phyloP scores from a whole-genome alignment of 2,113 vertebrate species.

The Protobothrops flavoviridis region DNA sequence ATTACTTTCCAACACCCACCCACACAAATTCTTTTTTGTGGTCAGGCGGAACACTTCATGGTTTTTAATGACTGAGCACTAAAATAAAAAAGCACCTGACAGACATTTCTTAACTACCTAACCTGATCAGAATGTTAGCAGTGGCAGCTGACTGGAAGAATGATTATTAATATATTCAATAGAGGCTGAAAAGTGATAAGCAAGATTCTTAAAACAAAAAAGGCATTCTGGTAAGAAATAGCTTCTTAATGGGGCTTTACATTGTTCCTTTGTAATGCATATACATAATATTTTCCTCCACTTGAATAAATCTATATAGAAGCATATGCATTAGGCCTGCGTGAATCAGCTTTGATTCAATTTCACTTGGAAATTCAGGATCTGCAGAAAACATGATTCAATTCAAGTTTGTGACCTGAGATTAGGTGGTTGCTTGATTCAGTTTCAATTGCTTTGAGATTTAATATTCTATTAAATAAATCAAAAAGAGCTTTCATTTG shows the following conservation, averaged over 20 bases:
- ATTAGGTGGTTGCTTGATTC: background rate
- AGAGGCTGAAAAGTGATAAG: conserved; percentile 7
- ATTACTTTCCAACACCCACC: conserved; percentile 62
- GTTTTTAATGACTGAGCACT: conserved; percentile 44
- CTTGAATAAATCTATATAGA: background rate
- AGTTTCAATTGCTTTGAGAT: background rate
- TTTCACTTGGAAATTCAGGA: background rate
- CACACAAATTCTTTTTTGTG: conserved; percentile 45
- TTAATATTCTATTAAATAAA: background rate
- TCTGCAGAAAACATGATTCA: background rate
- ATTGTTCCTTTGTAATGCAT: rapidly evolving
- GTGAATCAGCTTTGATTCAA: background rate
- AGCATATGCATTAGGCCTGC: background rate
- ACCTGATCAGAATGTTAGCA: conserved; percentile 35
- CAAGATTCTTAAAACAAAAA: conserved; percentile 21
- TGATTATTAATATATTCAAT: conserved; percentile 39
- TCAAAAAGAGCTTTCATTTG: background rate
- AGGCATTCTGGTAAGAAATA: rapidly evolving
- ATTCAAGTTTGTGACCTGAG: background rate
- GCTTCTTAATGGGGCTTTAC: background rate
- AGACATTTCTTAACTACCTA: conserved; percentile 37
- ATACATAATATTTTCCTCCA: background rate
- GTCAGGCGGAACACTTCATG: conserved; percentile 42
- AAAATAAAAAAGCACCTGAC: conserved; percentile 52
- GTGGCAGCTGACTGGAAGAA: conserved; percentile 24